Percentiles rank a stretch among this genome's conserved stretches.
phyloP scores from a whole-genome alignment of 1,140 invertebrate genomes.

The Leptoteleia sp. region DNA sequence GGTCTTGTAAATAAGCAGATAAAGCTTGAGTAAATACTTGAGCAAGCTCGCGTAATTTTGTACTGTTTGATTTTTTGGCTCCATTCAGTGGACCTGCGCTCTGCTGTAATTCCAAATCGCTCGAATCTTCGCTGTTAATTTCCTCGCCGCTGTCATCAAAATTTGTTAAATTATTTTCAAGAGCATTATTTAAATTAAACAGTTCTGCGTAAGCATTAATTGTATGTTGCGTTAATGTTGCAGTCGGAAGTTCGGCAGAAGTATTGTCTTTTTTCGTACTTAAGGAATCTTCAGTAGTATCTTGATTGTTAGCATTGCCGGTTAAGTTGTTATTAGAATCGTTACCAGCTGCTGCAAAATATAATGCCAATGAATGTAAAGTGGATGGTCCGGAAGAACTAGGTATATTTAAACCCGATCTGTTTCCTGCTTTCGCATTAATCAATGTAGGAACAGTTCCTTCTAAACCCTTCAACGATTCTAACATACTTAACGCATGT shows the following conservation, averaged over 20 bases:
- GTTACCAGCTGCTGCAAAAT: constrained; percentile 87
- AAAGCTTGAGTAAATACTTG: constrained; percentile 91
- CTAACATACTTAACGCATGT: constrained; percentile 77
- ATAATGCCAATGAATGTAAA: constrained; percentile 88
- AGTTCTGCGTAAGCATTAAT: constrained; percentile 76
- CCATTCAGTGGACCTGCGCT: constrained; percentile 83
- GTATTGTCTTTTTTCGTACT: constrained; percentile 43
- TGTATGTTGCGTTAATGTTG: constrained; percentile 75
- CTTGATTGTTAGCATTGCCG: constrained; percentile 68
- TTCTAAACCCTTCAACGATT: constrained; percentile 76
- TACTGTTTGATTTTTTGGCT: constrained; percentile 79
- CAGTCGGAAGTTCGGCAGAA: constrained; percentile 72
- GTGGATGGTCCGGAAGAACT: constrained; percentile 88
- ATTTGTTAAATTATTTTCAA: constrained; percentile 74
- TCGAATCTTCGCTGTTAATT: constrained; percentile 80
- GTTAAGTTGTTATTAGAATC: constrained; percentile 81
- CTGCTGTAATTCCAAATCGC: constrained; percentile 84
- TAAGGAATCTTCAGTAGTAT: constrained; percentile 10
- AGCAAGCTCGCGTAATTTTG: constrained; percentile 88
- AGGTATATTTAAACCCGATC: constrained; percentile 84
- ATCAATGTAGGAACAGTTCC: constrained; percentile 67
- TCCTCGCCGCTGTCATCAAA: constrained; percentile 75
- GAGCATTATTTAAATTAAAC: constrained; percentile 78
- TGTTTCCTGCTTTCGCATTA: constrained; percentile 62
- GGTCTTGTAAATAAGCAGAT: constrained; percentile 90